Evolutionary conservation across 2,113 vertebrate genomes (phyloP).

Genomic region (Microcebus ravelobensis): DNA sequence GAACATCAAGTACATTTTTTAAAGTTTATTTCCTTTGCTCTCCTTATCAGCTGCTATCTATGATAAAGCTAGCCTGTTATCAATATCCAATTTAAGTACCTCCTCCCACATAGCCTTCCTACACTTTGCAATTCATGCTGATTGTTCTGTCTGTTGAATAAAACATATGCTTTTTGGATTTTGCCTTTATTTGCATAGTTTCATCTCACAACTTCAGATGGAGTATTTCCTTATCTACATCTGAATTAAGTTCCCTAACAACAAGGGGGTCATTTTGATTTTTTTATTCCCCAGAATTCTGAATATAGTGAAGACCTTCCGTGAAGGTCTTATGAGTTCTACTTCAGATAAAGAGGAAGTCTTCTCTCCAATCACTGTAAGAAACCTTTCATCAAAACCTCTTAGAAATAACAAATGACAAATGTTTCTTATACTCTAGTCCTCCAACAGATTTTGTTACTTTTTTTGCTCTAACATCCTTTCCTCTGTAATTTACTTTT

Average conservation of each 20-base stretch:
- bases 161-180: not conserved
- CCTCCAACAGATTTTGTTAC: not conserved
- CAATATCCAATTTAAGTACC: not conserved
- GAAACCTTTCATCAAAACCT: not conserved
- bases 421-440: not conserved
- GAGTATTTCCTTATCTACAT: not conserved
- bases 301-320: not conserved
- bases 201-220: not conserved
- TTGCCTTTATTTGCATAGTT: not conserved
- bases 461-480: not conserved
- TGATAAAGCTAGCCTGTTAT: not conserved
- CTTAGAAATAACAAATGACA: not conserved
- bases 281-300: not conserved
- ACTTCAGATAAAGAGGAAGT: not conserved
- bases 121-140: not conserved
- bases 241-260: not conserved
- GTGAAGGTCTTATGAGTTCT: not conserved
- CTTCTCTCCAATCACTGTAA: not conserved
- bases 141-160: not conserved
- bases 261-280: not conserved
- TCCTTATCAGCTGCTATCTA: not conserved
- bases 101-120: not conserved
- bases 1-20: not conserved
- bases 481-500: not conserved
- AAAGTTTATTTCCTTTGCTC: not conserved